Evolutionary conservation across 2,888 invertebrate genomes (phyloP).

Genomic region (Erebia palarica): DNA sequence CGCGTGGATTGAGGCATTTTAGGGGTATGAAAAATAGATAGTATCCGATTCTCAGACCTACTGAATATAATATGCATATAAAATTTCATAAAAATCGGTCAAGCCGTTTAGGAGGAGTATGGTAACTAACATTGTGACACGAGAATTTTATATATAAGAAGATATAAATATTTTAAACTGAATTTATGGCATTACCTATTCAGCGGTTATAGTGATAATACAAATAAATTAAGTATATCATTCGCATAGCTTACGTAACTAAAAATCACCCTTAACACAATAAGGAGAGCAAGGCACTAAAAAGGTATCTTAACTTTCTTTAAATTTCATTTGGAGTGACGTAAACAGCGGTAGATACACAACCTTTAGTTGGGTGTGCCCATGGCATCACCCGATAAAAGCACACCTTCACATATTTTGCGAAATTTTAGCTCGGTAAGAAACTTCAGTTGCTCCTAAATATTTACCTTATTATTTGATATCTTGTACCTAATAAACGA

Average conservation of each 20-base stretch:
- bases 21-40: no score
- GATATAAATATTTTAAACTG: no score
- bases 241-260: neutral
- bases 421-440: neutral
- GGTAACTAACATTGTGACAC: no score
- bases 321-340: constrained; percentile 4
- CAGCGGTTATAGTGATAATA: no score
- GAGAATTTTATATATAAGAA: no score
- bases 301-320: constrained; percentile 9
- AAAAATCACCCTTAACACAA: neutral
- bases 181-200: no score
- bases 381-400: constrained; percentile 1
- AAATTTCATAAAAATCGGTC: no score
- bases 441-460: neutral
- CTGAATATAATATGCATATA: no score
- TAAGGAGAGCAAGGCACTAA: neutral
- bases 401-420: neutral
- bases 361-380: constrained; percentile 7
- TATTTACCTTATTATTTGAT: neutral
- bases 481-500: neutral
- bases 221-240: no score
- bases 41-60: no score
- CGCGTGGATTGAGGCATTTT: no score
- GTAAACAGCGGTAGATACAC: constrained; percentile 2
- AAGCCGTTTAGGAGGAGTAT: no score